Percentiles rank a stretch among this genome's conserved stretches.
Conservation (phyloP, 2,797 vertebrate genomes). For the Myotis planiceps region DNA sequence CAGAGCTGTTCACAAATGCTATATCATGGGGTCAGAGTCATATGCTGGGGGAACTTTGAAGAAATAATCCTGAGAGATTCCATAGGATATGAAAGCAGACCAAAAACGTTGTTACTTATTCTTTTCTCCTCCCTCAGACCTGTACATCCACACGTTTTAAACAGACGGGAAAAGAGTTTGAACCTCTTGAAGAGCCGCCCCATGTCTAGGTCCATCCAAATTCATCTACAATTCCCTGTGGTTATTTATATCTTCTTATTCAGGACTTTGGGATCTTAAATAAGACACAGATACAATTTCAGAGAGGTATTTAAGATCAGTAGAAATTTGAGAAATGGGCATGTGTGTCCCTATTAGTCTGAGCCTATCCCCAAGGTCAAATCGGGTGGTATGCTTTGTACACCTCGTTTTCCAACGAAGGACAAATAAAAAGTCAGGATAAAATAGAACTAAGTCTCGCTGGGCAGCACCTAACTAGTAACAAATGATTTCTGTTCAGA, state of each 20-base stretch:
- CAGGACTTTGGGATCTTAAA: not conserved
- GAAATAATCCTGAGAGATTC: not conserved
- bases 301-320: conserved; percentile 4
- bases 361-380: not conserved
- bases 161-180: not conserved
- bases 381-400: not conserved
- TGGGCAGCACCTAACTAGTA: not conserved
- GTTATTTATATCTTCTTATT: conserved; percentile 45
- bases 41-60: conserved; percentile 1
- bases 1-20: conserved; percentile 22
- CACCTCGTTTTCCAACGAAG: not conserved
- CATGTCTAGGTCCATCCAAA: not conserved
- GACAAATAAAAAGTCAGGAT: not conserved
- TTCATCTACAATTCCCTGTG: not conserved
- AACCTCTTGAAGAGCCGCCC: not conserved
- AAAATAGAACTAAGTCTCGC: not conserved
- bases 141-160: not conserved
- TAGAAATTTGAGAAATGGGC: conserved; percentile 25
- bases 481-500: not conserved
- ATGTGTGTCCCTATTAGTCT: not conserved
- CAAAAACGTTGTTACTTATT: not conserved
- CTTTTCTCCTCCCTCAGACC: not conserved
- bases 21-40: not conserved
- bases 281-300: conserved; percentile 39
- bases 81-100: not conserved